Percentiles rank a stretch among this genome's conserved stretches.
Evolutionary conservation across 2,797 vertebrate genomes (phyloP).

Genomic region (Menidia menidia): DNA sequence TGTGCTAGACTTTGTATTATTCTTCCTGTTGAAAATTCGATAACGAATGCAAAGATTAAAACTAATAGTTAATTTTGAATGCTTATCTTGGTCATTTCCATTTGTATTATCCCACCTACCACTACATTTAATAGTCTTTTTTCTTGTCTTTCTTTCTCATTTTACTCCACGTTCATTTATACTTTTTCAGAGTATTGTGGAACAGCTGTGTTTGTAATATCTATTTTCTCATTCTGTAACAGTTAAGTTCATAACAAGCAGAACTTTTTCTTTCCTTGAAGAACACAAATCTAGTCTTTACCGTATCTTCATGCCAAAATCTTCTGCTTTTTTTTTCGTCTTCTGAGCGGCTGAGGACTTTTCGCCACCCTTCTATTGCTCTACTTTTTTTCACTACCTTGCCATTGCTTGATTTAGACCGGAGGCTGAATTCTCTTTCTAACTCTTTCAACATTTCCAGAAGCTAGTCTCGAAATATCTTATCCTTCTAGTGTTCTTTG

Average conservation of each 20-base stretch:
- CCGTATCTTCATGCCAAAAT: constrained; percentile 29
- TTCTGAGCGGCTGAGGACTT: constrained; percentile 27
- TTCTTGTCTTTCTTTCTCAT: constrained; percentile 8
- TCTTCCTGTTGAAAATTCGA: constrained; percentile 15
- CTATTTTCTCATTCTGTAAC: constrained; percentile 12
- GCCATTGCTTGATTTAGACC: constrained; percentile 50
- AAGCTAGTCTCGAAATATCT: constrained; percentile 67
- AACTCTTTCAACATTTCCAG: constrained; percentile 46
- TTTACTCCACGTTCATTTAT: not conserved
- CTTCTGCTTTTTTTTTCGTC: constrained; percentile 36
- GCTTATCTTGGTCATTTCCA: constrained; percentile 31
- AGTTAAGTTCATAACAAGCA: constrained; percentile 20
- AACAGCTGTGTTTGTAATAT: constrained; percentile 8
- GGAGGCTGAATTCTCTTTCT: constrained; percentile 54
- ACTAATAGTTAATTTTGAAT: constrained; percentile 43
- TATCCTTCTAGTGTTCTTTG: constrained; percentile 35
- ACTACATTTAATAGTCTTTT: constrained; percentile 18
- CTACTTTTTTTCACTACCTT: constrained; percentile 41
- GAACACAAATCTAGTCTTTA: constrained; percentile 29
- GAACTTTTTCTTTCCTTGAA: constrained; percentile 7
- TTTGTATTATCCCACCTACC: constrained; percentile 31
- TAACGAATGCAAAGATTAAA: constrained; percentile 1
- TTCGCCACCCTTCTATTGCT: constrained; percentile 31
- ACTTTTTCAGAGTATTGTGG: constrained; percentile 8
- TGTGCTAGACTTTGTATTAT: constrained; percentile 1